These are phyloP conservation scores for Listronotus bonariensis DNA, from an alignment of 1,140 invertebrate genomes.

Conservation along the genomic window DNA sequence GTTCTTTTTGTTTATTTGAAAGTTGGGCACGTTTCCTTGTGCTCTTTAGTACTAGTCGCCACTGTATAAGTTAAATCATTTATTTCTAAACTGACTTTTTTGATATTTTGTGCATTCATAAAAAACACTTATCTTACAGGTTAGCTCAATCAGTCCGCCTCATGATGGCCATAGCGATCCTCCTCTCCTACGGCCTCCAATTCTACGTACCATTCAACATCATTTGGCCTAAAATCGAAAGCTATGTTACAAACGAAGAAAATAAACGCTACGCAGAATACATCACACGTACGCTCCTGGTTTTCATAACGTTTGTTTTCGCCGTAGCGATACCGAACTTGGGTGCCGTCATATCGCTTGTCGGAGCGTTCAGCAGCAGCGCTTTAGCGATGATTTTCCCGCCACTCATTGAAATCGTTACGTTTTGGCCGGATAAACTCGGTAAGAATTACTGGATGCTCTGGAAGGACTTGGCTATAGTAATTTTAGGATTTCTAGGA, in stretches of 20 bases:
- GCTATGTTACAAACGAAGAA: slow-evolving; percentile 63
- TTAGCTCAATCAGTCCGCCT: slow-evolving; percentile 79
- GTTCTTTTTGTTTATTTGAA: no score
- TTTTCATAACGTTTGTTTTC: slow-evolving; percentile 79
- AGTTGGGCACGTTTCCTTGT: no score
- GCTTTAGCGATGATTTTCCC: slow-evolving; percentile 90
- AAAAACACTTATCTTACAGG: slow-evolving; percentile 58
- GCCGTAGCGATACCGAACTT: slow-evolving; percentile 85
- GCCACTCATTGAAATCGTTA: slow-evolving; percentile 87
- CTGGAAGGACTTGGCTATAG: slow-evolving; percentile 73
- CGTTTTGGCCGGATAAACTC: slow-evolving; percentile 70
- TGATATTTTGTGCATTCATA: no score
- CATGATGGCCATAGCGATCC: slow-evolving; percentile 85
- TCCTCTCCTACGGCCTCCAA: slow-evolving; percentile 86
- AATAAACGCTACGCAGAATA: slow-evolving; percentile 69
- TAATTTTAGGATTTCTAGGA: slow-evolving; percentile 74
- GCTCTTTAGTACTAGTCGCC: no score
- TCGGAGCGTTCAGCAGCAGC: slow-evolving; percentile 88
- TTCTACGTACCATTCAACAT: slow-evolving; percentile 92
- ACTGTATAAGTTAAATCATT: no score
- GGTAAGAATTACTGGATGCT: slow-evolving; percentile 66
- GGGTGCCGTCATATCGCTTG: slow-evolving; percentile 86
- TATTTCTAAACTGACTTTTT: no score
- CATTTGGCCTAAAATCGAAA: slow-evolving; percentile 76
- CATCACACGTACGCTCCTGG: slow-evolving; percentile 69